phyloP scores from a whole-genome alignment of 53 echinoderm and acorn worm genomes.

The Crossaster papposus region DNA sequence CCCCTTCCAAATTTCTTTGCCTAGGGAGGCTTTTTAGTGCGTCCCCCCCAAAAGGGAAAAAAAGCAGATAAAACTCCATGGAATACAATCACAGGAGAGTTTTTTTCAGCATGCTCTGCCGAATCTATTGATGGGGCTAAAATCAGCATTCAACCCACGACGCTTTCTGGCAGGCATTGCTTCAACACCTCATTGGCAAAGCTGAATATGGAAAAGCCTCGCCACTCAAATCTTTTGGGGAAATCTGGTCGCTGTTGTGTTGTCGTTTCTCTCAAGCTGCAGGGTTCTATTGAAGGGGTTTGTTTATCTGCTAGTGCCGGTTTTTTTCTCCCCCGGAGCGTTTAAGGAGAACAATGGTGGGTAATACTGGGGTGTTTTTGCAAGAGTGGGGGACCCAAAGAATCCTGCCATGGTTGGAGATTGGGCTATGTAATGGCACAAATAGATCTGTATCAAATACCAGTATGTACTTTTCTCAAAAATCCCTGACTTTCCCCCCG shows the following conservation, averaged over 20 bases:
- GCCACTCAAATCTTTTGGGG: slow-evolving; percentile 4
- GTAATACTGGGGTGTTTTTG: slow-evolving; percentile 36
- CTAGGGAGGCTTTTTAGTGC: neutral
- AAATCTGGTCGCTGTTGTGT: slow-evolving; percentile 17
- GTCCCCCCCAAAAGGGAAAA: neutral
- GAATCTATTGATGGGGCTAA: neutral
- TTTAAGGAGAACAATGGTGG: slow-evolving; percentile 22
- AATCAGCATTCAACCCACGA: neutral
- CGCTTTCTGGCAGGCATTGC: neutral
- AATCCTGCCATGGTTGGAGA: neutral
- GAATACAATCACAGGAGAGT: neutral
- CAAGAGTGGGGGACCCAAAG: neutral
- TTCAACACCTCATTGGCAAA: neutral
- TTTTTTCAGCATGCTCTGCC: slow-evolving; percentile 4
- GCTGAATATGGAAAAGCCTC: neutral
- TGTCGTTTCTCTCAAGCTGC: neutral
- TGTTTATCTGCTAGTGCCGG: too few relatives aligned
- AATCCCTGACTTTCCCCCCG: too few relatives aligned
- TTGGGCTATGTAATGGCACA: neutral
- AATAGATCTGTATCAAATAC: neutral
- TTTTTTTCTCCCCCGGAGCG: slow-evolving; percentile 19
- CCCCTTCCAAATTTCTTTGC: neutral
- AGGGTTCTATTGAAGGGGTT: neutral
- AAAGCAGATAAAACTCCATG: neutral
- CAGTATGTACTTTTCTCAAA: too few relatives aligned